A percentile compares a stretch with the other conserved stretches of the same genome.
These are phyloP conservation scores for Athene cunicularia DNA, from an alignment of 2,113 vertebrate species.

Conservation along the genomic window DNA sequence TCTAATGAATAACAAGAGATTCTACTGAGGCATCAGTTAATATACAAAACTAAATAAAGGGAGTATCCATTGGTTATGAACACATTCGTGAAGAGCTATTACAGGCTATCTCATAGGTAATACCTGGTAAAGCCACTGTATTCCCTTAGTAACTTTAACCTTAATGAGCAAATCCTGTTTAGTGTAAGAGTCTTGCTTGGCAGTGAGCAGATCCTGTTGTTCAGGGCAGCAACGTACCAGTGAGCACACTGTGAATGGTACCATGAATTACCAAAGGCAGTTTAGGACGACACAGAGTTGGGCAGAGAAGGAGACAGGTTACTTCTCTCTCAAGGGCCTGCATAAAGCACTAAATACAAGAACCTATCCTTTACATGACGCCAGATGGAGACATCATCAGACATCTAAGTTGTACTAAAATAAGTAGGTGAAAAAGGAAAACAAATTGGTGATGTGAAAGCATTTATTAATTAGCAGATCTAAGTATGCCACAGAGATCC, in stretches of 20 bases:
- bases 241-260: not conserved
- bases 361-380: not conserved
- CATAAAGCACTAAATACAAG: not conserved
- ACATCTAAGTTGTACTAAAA: not conserved
- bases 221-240: not conserved
- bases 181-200: not conserved
- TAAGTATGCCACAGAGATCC: not conserved
- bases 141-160: not conserved
- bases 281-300: not conserved
- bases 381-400: rapidly evolving
- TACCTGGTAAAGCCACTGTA: not conserved
- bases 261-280: not conserved
- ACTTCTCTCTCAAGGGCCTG: not conserved
- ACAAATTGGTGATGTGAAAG: not conserved
- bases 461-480: not conserved
- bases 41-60: not conserved
- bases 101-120: not conserved
- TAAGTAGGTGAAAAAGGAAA: not conserved
- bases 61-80: not conserved
- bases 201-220: not conserved
- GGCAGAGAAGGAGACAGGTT: not conserved
- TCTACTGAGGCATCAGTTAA: not conserved
- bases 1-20: not conserved
- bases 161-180: rapidly evolving
- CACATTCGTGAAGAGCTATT: rapidly evolving